Conservation (phyloP, 2,888 invertebrate species). For the Erannis defoliaria region DNA sequence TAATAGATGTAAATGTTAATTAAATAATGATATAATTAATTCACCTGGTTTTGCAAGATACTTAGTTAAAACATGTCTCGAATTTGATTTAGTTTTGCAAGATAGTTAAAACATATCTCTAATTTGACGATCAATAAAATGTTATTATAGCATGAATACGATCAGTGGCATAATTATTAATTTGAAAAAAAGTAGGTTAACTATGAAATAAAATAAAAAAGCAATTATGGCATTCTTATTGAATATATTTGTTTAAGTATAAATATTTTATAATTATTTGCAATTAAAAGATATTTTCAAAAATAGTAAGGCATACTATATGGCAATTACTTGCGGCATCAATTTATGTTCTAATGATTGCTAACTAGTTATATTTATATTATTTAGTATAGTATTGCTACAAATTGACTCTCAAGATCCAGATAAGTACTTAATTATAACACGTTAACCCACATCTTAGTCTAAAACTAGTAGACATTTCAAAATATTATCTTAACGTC, state of each 20-base stretch:
- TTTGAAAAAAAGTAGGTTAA: constrained; percentile 5
- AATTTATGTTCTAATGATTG: neutral
- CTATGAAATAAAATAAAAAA: neutral
- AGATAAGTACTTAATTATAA: neutral
- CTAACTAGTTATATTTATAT: neutral
- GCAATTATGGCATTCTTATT: no score
- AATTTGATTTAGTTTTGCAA: neutral
- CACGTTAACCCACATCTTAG: no score
- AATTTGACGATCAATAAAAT: constrained; percentile 5
- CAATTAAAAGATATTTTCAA: no score
- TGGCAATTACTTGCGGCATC: neutral
- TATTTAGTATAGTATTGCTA: no score
- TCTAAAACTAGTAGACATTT: neutral
- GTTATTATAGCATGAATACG: neutral
- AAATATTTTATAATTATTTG: no score
- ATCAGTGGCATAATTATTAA: neutral
- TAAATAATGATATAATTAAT: no score
- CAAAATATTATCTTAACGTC: neutral
- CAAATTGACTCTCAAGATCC: no score
- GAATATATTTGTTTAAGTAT: no score
- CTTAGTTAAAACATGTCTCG: no score
- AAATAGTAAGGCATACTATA: no score
- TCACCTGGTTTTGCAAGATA: no score
- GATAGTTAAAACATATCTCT: neutral
- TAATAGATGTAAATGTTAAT: no score